Evolutionary conservation across 2,888 invertebrate species (phyloP).

Genomic region (Hypena proboscidalis): DNA sequence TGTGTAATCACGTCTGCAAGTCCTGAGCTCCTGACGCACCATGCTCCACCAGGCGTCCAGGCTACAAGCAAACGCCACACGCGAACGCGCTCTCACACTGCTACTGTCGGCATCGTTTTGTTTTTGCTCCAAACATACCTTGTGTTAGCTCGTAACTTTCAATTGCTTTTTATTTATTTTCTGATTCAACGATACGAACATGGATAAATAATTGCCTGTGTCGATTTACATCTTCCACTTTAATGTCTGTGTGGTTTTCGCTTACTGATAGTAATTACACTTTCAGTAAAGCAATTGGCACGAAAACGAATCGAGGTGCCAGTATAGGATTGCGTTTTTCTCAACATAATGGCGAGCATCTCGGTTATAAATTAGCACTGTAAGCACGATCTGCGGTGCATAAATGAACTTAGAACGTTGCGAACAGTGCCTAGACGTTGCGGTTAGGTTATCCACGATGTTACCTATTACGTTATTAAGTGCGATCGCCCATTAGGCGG

Average conservation of each 20-base stretch:
- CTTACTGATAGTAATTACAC: conserved; percentile 20
- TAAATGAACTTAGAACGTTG: conserved; percentile 39
- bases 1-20: neutral
- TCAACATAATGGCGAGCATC: conserved; percentile 16
- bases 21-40: neutral
- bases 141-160: conserved; percentile 61
- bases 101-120: conserved; percentile 67
- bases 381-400: conserved; percentile 37
- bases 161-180: conserved; percentile 64
- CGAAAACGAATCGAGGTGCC: conserved; percentile 10
- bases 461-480: conserved; percentile 72
- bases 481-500: conserved; percentile 65
- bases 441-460: conserved; percentile 63
- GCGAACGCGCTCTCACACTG: conserved; percentile 53
- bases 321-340: conserved; percentile 16
- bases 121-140: conserved; percentile 59
- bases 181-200: conserved; percentile 62
- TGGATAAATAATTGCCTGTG: conserved; percentile 65
- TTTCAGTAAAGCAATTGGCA: conserved; percentile 24
- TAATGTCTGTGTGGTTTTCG: conserved; percentile 20
- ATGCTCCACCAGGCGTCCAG: neutral
- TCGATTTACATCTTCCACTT: conserved; percentile 51
- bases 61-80: conserved; percentile 48
- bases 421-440: conserved; percentile 43
- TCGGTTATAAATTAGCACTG: conserved; percentile 28